Base-by-base conservation (phyloP, 23 tunicate species). In the Trididemnum clinides region DNA sequence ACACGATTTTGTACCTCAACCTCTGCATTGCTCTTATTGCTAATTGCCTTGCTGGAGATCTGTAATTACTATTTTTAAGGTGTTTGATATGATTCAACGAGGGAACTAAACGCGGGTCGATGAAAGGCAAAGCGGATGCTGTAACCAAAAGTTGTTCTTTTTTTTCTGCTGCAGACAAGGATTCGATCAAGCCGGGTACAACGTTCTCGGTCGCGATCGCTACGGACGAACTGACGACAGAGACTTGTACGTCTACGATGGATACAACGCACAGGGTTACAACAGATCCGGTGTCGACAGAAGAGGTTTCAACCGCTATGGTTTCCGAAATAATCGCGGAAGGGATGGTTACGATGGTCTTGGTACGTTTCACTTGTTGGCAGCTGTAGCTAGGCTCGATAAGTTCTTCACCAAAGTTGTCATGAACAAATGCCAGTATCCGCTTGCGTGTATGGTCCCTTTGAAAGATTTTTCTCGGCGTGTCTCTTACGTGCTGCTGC, bases 181-280 rank as follows among this genome's bases (percentile, higher is more conserved):
- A 5, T 92, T 33, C 70, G 88, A 87, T 29, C 77, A 50, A 77
- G 85, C 77, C 83, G 91, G 91, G 19, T 92, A 82, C 63, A 77
- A 92, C 74, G 88, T 74, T 10, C 28, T 92, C 35, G 97, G 97
- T 2, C 49, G 63, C 15, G 85, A 92, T 38, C 59, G 72, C 10
- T 58, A 54, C 69, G 91, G 91, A 12, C 76, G 82, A 4, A 50
- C 33, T 32, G 97, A 92, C 74, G 34, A 26, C 4, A 69, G 97
- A 28, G 5, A 29, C 10, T 29, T 87, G 21, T 92, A 33, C 33
- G 39, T 18, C 19, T 92, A 87, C 64, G 87, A 87, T 66, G 97
- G 97, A 0, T 92, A 86, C 72, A 77, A 87, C 77, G 88, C 88
- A 7, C 86, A 92, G 59, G 97, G 97, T 27, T 92, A 92, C 54